Base-by-base conservation (phyloP, 2,797 vertebrate species). In the Ceyx erithaca region DNA sequence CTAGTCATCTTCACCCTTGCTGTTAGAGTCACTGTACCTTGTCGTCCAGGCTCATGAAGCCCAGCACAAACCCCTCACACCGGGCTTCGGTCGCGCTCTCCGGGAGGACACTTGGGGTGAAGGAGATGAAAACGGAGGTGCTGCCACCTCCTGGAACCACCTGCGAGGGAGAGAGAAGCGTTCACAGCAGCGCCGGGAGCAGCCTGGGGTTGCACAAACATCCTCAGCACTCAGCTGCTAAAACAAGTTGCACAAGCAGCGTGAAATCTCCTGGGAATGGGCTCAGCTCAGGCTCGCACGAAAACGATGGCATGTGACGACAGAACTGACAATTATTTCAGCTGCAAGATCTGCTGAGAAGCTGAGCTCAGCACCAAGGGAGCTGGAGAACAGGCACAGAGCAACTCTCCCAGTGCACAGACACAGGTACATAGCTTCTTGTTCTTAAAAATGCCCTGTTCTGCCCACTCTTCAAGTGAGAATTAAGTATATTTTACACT, bases 11-110 rank as follows among this genome's bases (percentile, higher is more conserved):
- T 33, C 14, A 81, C 79, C 51, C 46, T 71, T 40, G 64, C 78
- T 26, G 30, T 28, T 72, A 25, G 4, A 57, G 43, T 10, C 20
- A 2, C 17, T 80, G 94, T 97, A 99, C 99, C 98, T 98, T 73
- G 1, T 92, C 83, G 45, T 99, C 98, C 35, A 99, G 93, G 94
- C 98, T 99, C 98, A 99, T 97, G 96, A 98, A 99, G 70, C 98
- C 99, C 55, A 99, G 94, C 43, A 97, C 96, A 6, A 98, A 97
- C 14, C 98, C 98, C 1, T 95, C 75, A 77, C 98, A 99, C 12
- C 76, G 96, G 84, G 94, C 94, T 89, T 98, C 97, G 58, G 77
- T 37, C 45, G 43, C 62, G 4, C 94, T 31, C 18, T 92, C 94
- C 0, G 98, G 97, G 3, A 99, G 97, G 64, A 97, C 95, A 25